Evolutionary conservation across 2,797 vertebrate genomes (phyloP), one percentile per base, ranked within the genome.

Genomic region (Loriculus beryllinus): DNA sequence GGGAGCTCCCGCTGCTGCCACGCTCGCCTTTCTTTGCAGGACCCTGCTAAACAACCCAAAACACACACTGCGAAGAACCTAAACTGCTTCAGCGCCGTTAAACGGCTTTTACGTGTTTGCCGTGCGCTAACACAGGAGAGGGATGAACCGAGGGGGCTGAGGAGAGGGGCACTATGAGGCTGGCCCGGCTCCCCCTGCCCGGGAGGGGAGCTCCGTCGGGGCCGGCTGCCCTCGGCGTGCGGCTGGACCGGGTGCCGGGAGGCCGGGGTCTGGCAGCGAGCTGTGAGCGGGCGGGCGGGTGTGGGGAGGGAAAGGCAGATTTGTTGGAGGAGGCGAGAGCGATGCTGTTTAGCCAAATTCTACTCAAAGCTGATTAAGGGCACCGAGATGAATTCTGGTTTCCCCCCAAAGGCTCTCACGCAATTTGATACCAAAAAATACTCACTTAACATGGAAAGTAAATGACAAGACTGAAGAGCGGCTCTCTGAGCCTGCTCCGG

Each of bases 281-380:
- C 45, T 79, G 70, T 22, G 87, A 91, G 81, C 64, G 42, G 89
- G 84, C 78, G 74, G 72, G n/a, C 54, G 51, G 68, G 56, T 71
- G 83, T 40, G 62, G 59, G 82, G 82, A 85, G 37, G 57, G 51
- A 90, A 70, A 86, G 81, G 90, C 88, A 78, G 91, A 89, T 94
- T 85, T 95, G 71, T 74, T 88, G 87, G 89, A 91, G 93, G 92
- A 95, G 93, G 93, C 64, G 68, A 86, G 69, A 85, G 82, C 19
- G 71, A 60, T 80, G 79, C 60, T 85, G 43, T 92, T 91, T 82
- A 95, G 90, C 92, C 95, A 95, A 88, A 92, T 93, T 87, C 60
- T 82, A 20, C 80, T 88, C 51, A 54, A 74, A 91, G 85, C 85
- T 92, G 85, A 88, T 95, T 80, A 89, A 88, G 92, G 92, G 94